A percentile compares a stretch with the other conserved stretches of the same genome.
Evolutionary conservation across 1,140 invertebrate species (phyloP).

Genomic region (Drosophila murphyi): DNA sequence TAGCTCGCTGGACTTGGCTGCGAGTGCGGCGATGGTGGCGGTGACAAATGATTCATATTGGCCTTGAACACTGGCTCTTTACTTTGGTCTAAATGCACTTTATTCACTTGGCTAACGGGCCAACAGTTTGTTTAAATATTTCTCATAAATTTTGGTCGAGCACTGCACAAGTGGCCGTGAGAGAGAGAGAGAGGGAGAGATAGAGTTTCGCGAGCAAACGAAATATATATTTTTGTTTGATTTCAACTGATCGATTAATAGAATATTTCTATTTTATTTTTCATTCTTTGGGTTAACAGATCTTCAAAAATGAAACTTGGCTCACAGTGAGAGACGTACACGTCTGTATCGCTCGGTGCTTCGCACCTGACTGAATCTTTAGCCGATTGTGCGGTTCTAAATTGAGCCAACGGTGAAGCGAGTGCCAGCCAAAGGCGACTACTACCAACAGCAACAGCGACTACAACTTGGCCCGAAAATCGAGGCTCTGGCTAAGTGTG

Average conservation of each 20-base stretch:
- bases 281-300: conserved; percentile 13
- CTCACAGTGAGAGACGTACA: conserved; percentile 63
- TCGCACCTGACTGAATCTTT: conserved; percentile 85
- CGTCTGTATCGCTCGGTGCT: conserved; percentile 84
- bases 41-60: conserved; percentile 83
- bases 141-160: conserved; percentile 6
- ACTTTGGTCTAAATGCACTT: conserved; percentile 24
- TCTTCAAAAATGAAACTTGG: conserved; percentile 22
- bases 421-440: conserved; percentile 28
- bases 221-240: neutral
- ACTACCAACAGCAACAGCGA: conserved; percentile 23
- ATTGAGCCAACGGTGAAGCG: conserved; percentile 82
- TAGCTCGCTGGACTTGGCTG: conserved; percentile 73
- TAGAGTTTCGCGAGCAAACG: neutral
- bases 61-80: conserved; percentile 12
- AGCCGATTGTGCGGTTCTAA: conserved; percentile 76
- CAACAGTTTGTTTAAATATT: conserved; percentile 24
- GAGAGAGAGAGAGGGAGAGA: neutral
- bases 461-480: conserved; percentile 60
- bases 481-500: conserved; percentile 64
- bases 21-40: conserved; percentile 82
- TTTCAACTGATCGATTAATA: conserved; percentile 4
- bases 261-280: conserved; percentile 6
- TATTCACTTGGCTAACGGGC: conserved; percentile 9
- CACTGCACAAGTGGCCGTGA: neutral